Percentiles rank a stretch among this genome's conserved stretches.
Evolutionary conservation across 2,113 vertebrate genomes (phyloP).

Genomic region (Myotis lucifugus): DNA sequence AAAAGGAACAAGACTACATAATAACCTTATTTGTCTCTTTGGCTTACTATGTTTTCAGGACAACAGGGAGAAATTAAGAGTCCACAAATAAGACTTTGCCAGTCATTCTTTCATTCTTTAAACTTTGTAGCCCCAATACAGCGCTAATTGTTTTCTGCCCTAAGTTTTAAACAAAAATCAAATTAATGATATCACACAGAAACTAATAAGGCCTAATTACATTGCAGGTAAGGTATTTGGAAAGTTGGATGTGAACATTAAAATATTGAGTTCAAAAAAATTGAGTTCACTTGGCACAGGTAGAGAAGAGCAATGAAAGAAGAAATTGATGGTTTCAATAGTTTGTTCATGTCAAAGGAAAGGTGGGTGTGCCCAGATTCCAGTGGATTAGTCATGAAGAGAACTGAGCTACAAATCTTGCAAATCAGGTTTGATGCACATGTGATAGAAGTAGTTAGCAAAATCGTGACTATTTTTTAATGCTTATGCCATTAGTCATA

Average conservation of each 20-base stretch:
- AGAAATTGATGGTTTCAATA: not conserved
- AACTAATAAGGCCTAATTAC: not conserved
- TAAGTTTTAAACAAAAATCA: not conserved
- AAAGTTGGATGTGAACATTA: not conserved
- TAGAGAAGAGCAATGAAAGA: not conserved
- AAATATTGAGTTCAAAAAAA: not conserved
- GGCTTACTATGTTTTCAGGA: not conserved
- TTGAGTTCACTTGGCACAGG: not conserved
- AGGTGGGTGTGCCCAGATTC: not conserved
- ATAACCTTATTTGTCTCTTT: not conserved
- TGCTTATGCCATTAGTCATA: conserved; percentile 34
- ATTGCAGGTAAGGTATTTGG: not conserved
- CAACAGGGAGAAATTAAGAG: not conserved
- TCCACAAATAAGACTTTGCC: not conserved
- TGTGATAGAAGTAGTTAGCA: not conserved
- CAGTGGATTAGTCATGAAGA: conserved; percentile 17
- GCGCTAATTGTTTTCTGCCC: not conserved
- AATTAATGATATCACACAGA: not conserved
- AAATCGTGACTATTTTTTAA: conserved; percentile 6
- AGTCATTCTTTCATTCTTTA: not conserved
- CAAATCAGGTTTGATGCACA: not conserved
- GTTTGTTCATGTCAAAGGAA: not conserved
- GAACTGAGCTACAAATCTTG: conserved; percentile 40
- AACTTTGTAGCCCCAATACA: not conserved
- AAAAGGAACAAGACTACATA: not conserved